Percentiles rank a stretch among this genome's conserved stretches.
phyloP scores from a whole-genome alignment of 2,113 vertebrate genomes.

The Willisornis vidua region DNA sequence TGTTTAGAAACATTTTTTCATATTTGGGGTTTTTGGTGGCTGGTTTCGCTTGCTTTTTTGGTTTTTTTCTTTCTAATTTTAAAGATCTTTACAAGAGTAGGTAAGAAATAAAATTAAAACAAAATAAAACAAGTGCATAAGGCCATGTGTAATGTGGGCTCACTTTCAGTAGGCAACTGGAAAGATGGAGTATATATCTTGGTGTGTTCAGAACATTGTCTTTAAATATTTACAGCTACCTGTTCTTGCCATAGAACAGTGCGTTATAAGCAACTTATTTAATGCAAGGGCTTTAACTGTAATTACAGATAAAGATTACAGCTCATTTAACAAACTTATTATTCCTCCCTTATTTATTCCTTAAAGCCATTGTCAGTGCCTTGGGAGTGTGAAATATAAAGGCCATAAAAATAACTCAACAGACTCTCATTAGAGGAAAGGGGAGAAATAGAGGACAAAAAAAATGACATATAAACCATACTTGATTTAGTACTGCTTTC shows the following conservation, averaged over 20 bases:
- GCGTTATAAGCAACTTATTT: background rate
- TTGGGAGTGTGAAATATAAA: slow-evolving; percentile 26
- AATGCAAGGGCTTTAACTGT: background rate
- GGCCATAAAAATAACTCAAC: slow-evolving; percentile 38
- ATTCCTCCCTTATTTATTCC: background rate
- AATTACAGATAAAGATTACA: background rate
- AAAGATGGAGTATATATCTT: background rate
- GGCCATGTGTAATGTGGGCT: background rate
- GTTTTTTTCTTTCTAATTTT: background rate
- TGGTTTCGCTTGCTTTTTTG: background rate
- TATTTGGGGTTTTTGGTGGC: background rate
- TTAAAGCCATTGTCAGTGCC: background rate
- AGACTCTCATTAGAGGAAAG: background rate
- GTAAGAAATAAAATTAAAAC: background rate
- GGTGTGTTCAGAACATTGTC: background rate
- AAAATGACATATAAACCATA: background rate
- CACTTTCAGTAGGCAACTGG: background rate
- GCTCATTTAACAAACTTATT: background rate
- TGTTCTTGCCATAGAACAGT: background rate
- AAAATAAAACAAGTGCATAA: background rate
- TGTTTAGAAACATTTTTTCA: background rate
- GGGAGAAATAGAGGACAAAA: slow-evolving; percentile 10
- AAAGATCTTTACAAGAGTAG: background rate
- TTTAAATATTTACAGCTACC: background rate
- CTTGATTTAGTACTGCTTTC: slow-evolving; percentile 27